A percentile compares a stretch with the other conserved stretches of the same genome.
Evolutionary conservation across 37 sponge, comb jelly and placozoan species (phyloP).

Genomic region (Chondrosia reniformis): DNA sequence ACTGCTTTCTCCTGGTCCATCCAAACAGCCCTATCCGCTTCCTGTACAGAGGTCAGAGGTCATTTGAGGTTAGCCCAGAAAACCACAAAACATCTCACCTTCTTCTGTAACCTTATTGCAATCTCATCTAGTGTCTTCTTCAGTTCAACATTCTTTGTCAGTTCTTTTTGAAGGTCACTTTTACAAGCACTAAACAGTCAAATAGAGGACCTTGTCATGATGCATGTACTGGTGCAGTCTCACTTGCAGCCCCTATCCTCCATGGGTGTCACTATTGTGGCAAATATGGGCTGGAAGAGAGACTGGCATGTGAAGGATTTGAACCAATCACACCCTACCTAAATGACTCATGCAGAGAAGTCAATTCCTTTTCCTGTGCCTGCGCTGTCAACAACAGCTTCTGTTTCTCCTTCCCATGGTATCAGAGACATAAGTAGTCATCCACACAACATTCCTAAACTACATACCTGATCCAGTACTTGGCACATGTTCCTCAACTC

Average conservation of each 20-base stretch:
- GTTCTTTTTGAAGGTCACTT: slow-evolving; percentile 31
- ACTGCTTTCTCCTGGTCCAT: slow-evolving; percentile 18
- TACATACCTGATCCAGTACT: slow-evolving; percentile 40
- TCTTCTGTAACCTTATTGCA: slow-evolving; percentile 34
- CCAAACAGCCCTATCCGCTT: slow-evolving; percentile 12
- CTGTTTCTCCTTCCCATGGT: slow-evolving; percentile 32
- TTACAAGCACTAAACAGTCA: slow-evolving; percentile 23
- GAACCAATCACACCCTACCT: neutral
- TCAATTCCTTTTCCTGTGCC: slow-evolving; percentile 38
- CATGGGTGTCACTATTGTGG: neutral
- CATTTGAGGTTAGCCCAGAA: neutral
- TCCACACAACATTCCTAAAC: too few species aligned
- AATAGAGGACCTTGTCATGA: too few species aligned
- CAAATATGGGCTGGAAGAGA: neutral
- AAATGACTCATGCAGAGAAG: slow-evolving; percentile 22
- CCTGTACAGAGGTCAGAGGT: slow-evolving; percentile 3
- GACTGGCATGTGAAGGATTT: neutral
- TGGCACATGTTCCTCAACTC: slow-evolving; percentile 38
- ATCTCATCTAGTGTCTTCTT: slow-evolving; percentile 45
- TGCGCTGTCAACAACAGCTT: slow-evolving; percentile 32
- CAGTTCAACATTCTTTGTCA: slow-evolving; percentile 52
- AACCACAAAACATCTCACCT: too few species aligned
- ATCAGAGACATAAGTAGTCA: too few species aligned
- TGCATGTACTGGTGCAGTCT: too few species aligned
- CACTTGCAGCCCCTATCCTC: neutral